Conservation (phyloP, 1,140 invertebrate species). For the Macrobrachium rosenbergii region DNA sequence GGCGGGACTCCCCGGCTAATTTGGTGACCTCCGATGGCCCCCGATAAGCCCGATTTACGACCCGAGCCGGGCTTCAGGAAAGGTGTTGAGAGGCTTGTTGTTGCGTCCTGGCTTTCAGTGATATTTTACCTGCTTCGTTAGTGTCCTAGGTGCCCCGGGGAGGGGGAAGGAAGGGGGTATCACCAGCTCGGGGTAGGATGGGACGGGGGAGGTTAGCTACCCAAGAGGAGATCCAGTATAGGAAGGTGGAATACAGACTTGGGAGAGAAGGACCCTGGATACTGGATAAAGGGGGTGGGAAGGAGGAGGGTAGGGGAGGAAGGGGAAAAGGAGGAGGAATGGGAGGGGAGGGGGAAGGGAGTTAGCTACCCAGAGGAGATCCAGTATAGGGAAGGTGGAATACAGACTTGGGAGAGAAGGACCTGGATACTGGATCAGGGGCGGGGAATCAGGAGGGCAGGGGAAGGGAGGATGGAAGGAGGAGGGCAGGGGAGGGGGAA, state of each 20-base stretch:
- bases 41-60: conserved; percentile 42
- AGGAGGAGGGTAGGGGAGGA: not conserved
- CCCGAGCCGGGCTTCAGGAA: conserved; percentile 16
- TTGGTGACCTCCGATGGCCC: conserved; percentile 16
- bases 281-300: not conserved
- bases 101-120: conserved; percentile 25
- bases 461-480: not conserved
- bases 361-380: no score
- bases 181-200: no score
- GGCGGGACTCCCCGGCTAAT: conserved; percentile 26
- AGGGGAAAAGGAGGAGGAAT: not conserved
- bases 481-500: no score
- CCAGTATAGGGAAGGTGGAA: no score
- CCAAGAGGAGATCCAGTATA: not conserved
- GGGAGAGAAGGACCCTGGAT: not conserved
- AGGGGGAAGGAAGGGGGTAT: not conserved
- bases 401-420: no score
- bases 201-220: no score
- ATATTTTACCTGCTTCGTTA: conserved; percentile 51
- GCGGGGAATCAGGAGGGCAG: no score
- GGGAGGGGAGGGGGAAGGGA: not conserved
- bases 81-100: conserved; percentile 41
- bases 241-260: not conserved
- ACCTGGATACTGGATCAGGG: not conserved
- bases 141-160: not conserved